phyloP scores from a whole-genome alignment of 2,888 invertebrate genomes.

The Steromphala cineraria region DNA sequence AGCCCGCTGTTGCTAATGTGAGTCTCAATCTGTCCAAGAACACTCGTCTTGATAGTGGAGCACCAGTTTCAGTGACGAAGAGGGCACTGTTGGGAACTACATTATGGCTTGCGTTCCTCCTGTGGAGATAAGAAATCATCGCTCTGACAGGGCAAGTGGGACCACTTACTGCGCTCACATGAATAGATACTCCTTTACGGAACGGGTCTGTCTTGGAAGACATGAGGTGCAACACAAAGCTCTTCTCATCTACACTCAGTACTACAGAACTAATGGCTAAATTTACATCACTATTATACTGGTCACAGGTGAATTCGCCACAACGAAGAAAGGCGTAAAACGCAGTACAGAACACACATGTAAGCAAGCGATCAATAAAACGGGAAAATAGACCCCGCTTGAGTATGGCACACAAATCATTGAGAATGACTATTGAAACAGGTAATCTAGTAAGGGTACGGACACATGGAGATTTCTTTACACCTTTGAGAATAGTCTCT shows the following conservation, averaged over 20 bases:
- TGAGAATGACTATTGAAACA: slow-evolving; percentile 13
- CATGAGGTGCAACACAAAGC: no score
- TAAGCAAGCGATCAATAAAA: not conserved
- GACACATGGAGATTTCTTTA: not conserved
- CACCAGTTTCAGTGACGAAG: not conserved
- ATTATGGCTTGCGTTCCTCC: not conserved
- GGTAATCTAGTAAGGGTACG: not conserved
- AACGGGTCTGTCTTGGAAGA: no score
- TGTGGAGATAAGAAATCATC: slow-evolving; percentile 8
- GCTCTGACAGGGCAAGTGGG: slow-evolving; percentile 20
- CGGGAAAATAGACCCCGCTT: slow-evolving; percentile 1
- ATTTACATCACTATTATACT: not conserved
- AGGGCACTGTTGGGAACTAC: not conserved
- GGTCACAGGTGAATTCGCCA: slow-evolving; percentile 25
- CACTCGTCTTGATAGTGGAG: not conserved
- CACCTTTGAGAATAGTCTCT: slow-evolving; percentile 1
- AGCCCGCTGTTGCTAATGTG: not conserved
- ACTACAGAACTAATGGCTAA: not conserved
- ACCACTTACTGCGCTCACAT: not conserved
- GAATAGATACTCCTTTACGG: not conserved
- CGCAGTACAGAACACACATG: not conserved
- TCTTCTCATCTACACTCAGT: no score
- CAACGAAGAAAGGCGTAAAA: slow-evolving; percentile 27
- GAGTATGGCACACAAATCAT: not conserved
- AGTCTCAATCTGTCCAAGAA: not conserved